phyloP scores from a whole-genome alignment of 2,113 vertebrate species.

The Vulpes vulpes region DNA sequence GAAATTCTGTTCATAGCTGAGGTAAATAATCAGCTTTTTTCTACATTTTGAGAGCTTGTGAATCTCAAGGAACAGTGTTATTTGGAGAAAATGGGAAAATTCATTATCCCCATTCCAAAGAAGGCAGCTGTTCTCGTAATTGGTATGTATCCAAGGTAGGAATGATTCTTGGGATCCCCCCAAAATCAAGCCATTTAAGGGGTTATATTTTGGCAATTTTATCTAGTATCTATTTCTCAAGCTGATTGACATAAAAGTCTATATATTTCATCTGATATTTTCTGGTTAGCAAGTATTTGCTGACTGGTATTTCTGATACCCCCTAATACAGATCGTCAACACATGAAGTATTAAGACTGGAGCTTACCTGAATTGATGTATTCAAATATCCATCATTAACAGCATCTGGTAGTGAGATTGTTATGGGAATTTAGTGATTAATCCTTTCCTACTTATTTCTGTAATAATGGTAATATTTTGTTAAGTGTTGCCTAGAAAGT shows the following conservation, averaged over 20 bases:
- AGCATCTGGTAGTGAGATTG: not conserved
- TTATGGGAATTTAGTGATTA: not conserved
- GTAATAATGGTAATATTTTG: not conserved
- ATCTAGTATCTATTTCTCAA: not conserved
- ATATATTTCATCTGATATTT: not conserved
- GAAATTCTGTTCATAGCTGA: not conserved
- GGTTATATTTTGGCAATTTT: not conserved
- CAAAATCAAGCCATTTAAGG: not conserved
- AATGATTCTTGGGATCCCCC: not conserved
- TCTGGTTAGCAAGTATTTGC: not conserved
- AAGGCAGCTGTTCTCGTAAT: not conserved
- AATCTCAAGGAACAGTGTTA: not conserved
- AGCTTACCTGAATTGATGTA: not conserved
- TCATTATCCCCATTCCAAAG: not conserved
- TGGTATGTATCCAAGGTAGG: not conserved
- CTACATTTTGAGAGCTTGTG: not conserved
- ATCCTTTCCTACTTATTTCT: not conserved
- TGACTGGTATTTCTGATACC: not conserved
- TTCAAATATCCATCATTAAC: not conserved
- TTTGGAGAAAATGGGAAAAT: not conserved
- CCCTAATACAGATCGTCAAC: not conserved
- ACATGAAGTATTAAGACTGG: not conserved
- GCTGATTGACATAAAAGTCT: not conserved
- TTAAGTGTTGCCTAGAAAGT: not conserved
- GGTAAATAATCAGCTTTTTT: not conserved